Base-by-base conservation (phyloP, 53 echinoderm and acorn worm species). In the Paelopatides confundens region DNA sequence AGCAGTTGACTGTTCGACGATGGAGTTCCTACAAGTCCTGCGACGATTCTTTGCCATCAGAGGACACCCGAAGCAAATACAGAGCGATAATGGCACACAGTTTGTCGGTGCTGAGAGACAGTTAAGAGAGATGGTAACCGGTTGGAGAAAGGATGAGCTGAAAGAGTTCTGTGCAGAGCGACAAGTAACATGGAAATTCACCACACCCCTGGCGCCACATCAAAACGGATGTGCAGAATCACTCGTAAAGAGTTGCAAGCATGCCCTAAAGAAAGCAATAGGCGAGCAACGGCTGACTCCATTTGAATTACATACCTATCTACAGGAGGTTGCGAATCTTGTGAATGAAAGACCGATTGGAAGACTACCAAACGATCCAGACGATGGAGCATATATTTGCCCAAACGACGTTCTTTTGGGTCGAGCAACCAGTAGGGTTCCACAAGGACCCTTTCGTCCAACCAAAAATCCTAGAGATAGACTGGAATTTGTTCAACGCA, bases 161-260 rank as follows among this genome's bases (percentile, higher is more conserved):
- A n/a, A n/a, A n/a, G n/a, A n/a, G n/a, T n/a, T n/a, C n/a, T n/a
- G n/a, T n/a, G n/a, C n/a, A n/a, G n/a, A n/a, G n/a, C n/a, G n/a
- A n/a, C n/a, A n/a, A n/a, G n/a, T n/a, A n/a, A n/a, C n/a, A n/a
- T n/a, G n/a, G n/a, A n/a, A n/a, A n/a, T n/a, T n/a, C n/a, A n/a
- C 65, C 63, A 87, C 91, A 23, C 82, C 87, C 5, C 37, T 35
- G 29, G 91, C 91, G n/a, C 87, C 66, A 10, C 87, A 86, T 46
- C 90, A 91, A 3, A 91, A 82, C n/a, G 91, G 91, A 6, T 87
- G 91, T 39, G n/a, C n/a, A n/a, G n/a, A n/a, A n/a, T n/a, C n/a
- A n/a, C n/a, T n/a, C n/a, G n/a, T n/a, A n/a, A n/a, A n/a, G n/a
- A n/a, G n/a, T n/a, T n/a, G n/a, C n/a, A n/a, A n/a, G n/a, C n/a